Conservation (phyloP, 2,797 vertebrate genomes). For the Emydoidea blandingii region DNA sequence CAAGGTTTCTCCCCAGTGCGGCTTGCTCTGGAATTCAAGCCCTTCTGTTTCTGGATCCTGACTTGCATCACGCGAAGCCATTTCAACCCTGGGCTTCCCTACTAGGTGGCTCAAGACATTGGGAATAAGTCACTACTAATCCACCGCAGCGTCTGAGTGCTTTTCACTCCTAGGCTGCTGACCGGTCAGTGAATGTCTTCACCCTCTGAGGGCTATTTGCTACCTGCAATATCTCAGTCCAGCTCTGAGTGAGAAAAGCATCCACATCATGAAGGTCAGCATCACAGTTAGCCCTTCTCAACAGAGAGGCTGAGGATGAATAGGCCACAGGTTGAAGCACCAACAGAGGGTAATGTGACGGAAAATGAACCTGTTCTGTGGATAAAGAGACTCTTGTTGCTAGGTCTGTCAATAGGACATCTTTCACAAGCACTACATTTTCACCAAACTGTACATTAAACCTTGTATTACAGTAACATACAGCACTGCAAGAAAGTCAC, state of each 20-base stretch:
- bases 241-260: not conserved
- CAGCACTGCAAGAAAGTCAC: not conserved
- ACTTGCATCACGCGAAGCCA: not conserved
- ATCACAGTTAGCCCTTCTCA: not conserved
- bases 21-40: not conserved
- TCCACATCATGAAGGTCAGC: not conserved
- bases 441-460: not conserved
- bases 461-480: not conserved
- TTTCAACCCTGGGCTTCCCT: not conserved
- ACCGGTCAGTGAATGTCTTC: not conserved
- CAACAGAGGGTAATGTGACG: not conserved
- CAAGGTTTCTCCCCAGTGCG: not conserved
- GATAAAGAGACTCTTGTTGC: not conserved
- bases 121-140: not conserved
- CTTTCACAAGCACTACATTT: not conserved
- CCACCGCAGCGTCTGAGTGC: not conserved
- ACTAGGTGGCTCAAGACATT: not conserved
- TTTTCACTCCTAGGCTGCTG: not conserved
- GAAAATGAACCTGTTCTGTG: fast-evolving
- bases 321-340: not conserved
- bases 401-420: not conserved
- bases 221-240: not conserved
- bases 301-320: not conserved
- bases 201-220: not conserved
- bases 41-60: not conserved